A percentile compares a stretch with the other conserved stretches of the same genome.
These are phyloP conservation scores for Chironomus tentans DNA, from an alignment of 2,888 invertebrate species.

Conservation along the genomic window DNA sequence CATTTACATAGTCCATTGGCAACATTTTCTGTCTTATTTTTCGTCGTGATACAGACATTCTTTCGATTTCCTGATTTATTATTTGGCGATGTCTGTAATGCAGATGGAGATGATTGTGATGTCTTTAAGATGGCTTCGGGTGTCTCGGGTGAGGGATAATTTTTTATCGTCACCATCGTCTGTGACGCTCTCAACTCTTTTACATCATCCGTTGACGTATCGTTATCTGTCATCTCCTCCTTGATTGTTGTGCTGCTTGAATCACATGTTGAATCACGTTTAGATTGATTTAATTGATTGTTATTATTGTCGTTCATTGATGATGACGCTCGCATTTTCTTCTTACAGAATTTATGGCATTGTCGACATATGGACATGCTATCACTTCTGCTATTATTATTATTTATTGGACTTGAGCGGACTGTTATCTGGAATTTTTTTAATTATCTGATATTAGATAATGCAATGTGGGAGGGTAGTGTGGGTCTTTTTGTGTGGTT, in stretches of 20 bases:
- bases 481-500: not conserved
- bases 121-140: conserved; percentile 45
- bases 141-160: conserved; percentile 34
- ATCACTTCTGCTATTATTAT: conserved; percentile 45
- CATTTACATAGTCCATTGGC: conserved; percentile 35
- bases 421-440: conserved; percentile 56
- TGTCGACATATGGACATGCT: conserved; percentile 65
- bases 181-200: conserved; percentile 36
- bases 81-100: not conserved
- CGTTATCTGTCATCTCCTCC: conserved; percentile 28
- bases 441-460: too few relatives aligned
- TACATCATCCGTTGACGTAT: conserved; percentile 28
- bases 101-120: conserved; percentile 20
- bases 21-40: not conserved
- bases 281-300: conserved; percentile 26
- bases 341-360: conserved; percentile 66
- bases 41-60: not conserved
- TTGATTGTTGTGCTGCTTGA: conserved; percentile 27
- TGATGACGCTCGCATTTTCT: conserved; percentile 47
- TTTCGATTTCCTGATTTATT: not conserved
- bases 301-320: conserved; percentile 41
- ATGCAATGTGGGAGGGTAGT: too few relatives aligned
- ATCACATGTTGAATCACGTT: conserved; percentile 24
- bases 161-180: conserved; percentile 44
- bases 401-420: conserved; percentile 60